phyloP scores from a whole-genome alignment of 2,888 invertebrate species.

The Philereme vetulata region DNA sequence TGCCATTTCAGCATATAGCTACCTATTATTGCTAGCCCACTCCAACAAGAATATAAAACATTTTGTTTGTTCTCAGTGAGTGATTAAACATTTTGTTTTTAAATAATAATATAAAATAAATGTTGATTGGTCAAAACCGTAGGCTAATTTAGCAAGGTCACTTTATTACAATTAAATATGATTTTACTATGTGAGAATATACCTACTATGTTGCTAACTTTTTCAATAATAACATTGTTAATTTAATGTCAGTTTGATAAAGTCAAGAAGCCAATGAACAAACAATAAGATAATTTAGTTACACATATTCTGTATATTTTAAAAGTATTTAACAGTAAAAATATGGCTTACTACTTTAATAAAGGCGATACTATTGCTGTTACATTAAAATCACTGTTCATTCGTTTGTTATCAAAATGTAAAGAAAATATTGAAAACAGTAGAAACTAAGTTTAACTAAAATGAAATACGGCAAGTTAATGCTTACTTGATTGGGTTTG shows the following conservation, averaged over 20 bases:
- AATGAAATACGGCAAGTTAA: neutral
- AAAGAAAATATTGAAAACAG: neutral
- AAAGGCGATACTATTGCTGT: conserved; percentile 27
- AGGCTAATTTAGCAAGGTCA: no score
- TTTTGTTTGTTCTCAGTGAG: no score
- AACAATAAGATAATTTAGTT: conserved; percentile 23
- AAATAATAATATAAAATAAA: neutral
- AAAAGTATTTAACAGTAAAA: conserved; percentile 26
- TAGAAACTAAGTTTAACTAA: neutral
- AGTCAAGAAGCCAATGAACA: conserved; percentile 13
- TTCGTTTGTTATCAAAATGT: conserved; percentile 5
- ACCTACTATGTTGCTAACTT: conserved; percentile 9
- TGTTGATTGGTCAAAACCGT: no score
- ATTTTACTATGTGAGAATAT: conserved; percentile 14
- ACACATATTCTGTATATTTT: conserved; percentile 20
- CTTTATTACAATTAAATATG: no score
- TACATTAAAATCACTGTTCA: conserved; percentile 20
- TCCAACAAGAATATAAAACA: no score
- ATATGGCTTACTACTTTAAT: conserved; percentile 32
- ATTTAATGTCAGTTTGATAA: conserved; percentile 14
- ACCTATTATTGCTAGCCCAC: no score
- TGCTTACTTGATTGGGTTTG: neutral
- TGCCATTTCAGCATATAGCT: no score
- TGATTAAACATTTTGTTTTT: neutral
- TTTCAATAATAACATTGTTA: conserved; percentile 2